Base-by-base conservation (phyloP, 1,140 invertebrate genomes). In the Tetramorium alpestre region DNA sequence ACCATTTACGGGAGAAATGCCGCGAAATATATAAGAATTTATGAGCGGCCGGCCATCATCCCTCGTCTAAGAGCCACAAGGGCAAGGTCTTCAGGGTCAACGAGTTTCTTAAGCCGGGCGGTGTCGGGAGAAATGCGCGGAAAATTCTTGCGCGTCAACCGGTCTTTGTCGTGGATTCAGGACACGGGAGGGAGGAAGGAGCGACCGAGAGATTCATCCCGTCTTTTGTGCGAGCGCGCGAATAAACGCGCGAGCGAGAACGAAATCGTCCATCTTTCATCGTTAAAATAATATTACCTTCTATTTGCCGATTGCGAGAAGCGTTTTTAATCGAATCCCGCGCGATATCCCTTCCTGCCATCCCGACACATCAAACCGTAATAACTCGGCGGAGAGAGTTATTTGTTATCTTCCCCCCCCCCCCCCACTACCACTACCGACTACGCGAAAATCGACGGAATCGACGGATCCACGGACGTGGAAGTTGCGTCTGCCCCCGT, bases 11-110 rank as follows among this genome's bases (percentile, higher is more conserved):
- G 56, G 51, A 60, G 44, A 62, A 51, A 51, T 44, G 41, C 18
- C 13, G 22, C 18, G 25, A 56, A 85, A 77, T 28, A 18, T 33
- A 60, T 60, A 54, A 41, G 49, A 54, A 85, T 85, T 85, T 85
- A 85, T 62, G 73, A 85, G 58, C 58, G 13, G 49, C 58, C 62
- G 28, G 28, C 51, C 16, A 54, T 75, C 67, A 72, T 78, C 38
- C 25, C 65, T 64, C 47, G 22, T 44, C 25, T 67, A 16, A 54
- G n/a, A 4, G 56, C 56, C 70, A 41, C 62, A 78, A 78, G 84
- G 84, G 47, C 73, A 85, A 85, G 84, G 84, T 85, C 84, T 78
- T 85, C 73, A 67, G 84, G 84, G 73, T 85, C 84, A 85, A 85
- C 73, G 84, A 56, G 84, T 85, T 33, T 67, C 73, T 56, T 54